These are phyloP conservation scores for Lasioglossum zephyrum DNA, from an alignment of 2,888 invertebrate species.

Conservation along the genomic window DNA sequence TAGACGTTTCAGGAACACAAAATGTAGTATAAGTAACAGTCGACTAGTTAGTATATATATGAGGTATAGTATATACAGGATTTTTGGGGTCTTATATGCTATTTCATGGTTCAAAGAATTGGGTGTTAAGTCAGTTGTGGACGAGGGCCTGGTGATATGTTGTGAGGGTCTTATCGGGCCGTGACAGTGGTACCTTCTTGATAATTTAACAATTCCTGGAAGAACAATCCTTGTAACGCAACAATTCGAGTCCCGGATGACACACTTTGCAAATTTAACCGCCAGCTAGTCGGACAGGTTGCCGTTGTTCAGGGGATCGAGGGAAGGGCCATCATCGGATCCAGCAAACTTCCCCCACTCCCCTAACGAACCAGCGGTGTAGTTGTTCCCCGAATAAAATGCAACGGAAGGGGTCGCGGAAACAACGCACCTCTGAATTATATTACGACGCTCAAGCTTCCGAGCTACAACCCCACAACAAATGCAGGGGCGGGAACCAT, in stretches of 20 bases:
- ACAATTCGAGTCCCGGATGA: neutral
- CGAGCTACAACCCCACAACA: slow-evolving; percentile 22
- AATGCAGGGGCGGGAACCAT: neutral
- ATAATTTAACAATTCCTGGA: neutral
- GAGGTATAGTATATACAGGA: too few relatives aligned
- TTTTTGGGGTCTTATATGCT: too few relatives aligned
- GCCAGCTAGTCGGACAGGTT: slow-evolving; percentile 50
- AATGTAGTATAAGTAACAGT: too few relatives aligned
- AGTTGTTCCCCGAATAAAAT: slow-evolving; percentile 31
- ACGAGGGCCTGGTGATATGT: too few relatives aligned
- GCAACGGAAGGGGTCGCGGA: slow-evolving; percentile 17
- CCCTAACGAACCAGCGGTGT: neutral
- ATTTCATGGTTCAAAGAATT: too few relatives aligned
- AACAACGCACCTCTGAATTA: slow-evolving; percentile 49
- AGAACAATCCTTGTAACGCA: neutral
- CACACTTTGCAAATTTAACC: neutral
- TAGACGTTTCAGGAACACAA: too few relatives aligned
- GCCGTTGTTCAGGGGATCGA: slow-evolving; percentile 40
- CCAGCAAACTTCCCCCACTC: slow-evolving; percentile 2
- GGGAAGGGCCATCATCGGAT: slow-evolving; percentile 16
- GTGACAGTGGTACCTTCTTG: too few relatives aligned
- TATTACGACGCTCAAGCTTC: slow-evolving; percentile 45
- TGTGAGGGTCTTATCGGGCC: too few relatives aligned
- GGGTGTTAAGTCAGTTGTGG: too few relatives aligned
- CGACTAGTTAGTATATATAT: too few relatives aligned